Conservation (phyloP, 1,140 invertebrate genomes). For the Akabosia matsudoensis region DNA sequence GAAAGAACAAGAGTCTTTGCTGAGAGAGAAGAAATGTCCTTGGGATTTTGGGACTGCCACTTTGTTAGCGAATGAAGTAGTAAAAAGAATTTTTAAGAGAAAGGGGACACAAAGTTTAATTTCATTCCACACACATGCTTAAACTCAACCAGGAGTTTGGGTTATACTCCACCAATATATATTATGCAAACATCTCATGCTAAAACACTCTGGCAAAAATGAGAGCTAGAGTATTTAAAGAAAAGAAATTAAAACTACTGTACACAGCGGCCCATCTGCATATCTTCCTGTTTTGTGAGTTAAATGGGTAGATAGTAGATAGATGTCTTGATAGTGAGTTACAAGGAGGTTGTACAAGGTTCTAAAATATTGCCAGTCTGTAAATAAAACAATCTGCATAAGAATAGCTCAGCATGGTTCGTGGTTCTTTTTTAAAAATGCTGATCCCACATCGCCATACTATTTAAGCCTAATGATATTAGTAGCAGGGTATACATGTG, state of each 20-base stretch:
- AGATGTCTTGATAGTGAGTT: too few species aligned
- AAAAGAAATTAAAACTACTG: too few species aligned
- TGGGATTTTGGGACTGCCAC: conserved; percentile 1
- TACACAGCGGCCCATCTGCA: too few species aligned
- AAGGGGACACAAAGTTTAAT: neutral
- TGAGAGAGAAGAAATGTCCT: conserved; percentile 4
- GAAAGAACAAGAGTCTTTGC: neutral
- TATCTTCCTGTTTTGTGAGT: too few species aligned
- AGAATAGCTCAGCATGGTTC: conserved; percentile 10
- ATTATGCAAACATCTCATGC: too few species aligned
- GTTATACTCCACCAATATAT: too few species aligned
- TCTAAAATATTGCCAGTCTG: neutral
- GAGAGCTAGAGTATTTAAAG: too few species aligned
- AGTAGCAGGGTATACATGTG: neutral
- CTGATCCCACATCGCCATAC: conserved; percentile 9
- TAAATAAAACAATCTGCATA: conserved; percentile 8
- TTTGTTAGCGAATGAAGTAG: neutral
- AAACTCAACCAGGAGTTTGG: too few species aligned
- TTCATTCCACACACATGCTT: neutral
- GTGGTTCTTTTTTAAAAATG: conserved; percentile 10
- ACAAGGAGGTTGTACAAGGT: neutral
- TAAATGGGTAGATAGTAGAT: too few species aligned
- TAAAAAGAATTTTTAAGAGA: neutral
- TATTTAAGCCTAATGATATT: neutral
- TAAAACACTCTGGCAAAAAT: too few species aligned